Conservation (phyloP, 2,888 invertebrate genomes). For the Limnephilus auricula region DNA sequence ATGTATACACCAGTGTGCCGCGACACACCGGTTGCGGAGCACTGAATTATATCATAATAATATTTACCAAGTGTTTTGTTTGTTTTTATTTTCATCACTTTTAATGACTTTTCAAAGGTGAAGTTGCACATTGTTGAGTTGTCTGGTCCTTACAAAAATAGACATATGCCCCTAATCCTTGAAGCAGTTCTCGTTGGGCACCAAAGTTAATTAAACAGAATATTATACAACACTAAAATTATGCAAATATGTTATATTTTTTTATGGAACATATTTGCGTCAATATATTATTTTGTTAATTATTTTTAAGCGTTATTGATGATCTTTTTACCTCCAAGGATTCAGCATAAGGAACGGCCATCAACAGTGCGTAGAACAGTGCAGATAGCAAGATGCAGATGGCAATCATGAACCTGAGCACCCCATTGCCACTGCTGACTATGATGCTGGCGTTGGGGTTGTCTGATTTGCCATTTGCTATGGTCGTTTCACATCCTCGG, state of each 20-base stretch:
- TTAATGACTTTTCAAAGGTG: no score
- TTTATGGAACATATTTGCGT: neutral
- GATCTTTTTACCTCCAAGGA: slow-evolving; percentile 75
- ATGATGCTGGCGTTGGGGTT: slow-evolving; percentile 70
- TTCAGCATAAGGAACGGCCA: slow-evolving; percentile 82
- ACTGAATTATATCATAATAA: no score
- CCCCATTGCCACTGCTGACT: slow-evolving; percentile 78
- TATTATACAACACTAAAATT: no score
- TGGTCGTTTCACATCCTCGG: slow-evolving; percentile 72
- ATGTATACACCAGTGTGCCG: no score
- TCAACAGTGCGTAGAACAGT: slow-evolving; percentile 82
- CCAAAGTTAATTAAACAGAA: no score
- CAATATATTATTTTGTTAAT: neutral
- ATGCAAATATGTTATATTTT: neutral
- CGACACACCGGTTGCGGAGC: no score
- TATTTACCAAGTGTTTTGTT: no score
- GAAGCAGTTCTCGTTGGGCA: no score
- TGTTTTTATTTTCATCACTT: no score
- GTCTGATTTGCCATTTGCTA: slow-evolving; percentile 54
- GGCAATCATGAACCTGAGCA: slow-evolving; percentile 83
- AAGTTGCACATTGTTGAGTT: no score
- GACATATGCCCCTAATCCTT: no score
- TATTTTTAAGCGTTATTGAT: neutral
- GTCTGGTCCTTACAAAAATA: no score
- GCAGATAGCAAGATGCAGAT: slow-evolving; percentile 82